phyloP scores from a whole-genome alignment of 2,888 invertebrate species.

The Oscheius sp. region DNA sequence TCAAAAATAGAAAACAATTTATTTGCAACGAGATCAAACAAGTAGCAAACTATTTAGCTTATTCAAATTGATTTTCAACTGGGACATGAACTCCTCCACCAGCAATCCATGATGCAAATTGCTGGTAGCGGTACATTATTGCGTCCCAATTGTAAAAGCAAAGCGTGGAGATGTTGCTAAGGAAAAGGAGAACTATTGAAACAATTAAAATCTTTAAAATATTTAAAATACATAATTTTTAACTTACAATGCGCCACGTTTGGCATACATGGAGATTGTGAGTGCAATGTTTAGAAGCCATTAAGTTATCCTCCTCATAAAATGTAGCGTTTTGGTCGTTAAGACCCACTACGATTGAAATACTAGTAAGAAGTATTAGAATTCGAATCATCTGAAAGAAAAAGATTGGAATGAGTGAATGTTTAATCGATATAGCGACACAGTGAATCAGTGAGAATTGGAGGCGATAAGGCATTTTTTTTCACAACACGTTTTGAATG shows the following conservation, averaged over 20 bases:
- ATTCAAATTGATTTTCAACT: not conserved
- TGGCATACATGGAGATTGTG: conserved; percentile 9
- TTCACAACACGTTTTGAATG: no score
- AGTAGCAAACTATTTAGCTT: not conserved
- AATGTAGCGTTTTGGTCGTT: no score
- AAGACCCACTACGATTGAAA: no score
- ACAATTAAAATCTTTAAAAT: not conserved
- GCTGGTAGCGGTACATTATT: not conserved
- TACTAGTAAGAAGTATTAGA: no score
- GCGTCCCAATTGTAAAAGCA: not conserved
- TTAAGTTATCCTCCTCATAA: no score
- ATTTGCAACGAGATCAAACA: not conserved
- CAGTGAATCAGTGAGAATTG: no score
- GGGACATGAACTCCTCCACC: not conserved
- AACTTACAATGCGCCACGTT: not conserved
- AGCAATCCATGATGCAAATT: not conserved
- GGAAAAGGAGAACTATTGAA: not conserved
- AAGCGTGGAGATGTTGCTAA: conserved; percentile 1
- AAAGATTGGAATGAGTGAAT: no score
- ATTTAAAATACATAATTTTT: not conserved
- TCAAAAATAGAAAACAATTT: not conserved
- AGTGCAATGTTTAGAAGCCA: not conserved
- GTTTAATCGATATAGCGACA: no score
- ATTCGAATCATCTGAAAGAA: no score
- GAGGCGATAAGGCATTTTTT: no score